Percentiles rank a stretch among this genome's conserved stretches.
These are phyloP conservation scores for Daboia siamensis DNA, from an alignment of 2,113 vertebrate species.

Conservation along the genomic window DNA sequence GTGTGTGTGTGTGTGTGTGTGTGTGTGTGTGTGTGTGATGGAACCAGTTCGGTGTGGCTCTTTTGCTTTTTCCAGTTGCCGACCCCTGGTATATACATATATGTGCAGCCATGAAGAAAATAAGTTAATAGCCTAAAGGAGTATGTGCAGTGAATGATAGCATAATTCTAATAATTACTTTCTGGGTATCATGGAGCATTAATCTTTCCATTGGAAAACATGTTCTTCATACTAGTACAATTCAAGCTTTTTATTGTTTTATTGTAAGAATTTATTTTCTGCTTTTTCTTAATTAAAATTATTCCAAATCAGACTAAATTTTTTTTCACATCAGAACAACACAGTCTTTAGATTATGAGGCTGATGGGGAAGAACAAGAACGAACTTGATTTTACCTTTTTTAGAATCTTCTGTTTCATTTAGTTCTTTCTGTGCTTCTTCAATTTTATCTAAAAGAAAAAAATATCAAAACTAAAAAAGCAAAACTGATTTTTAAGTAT, in stretches of 20 bases:
- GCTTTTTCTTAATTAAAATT: not conserved
- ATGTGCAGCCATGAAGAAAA: not conserved
- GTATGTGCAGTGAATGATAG: not conserved
- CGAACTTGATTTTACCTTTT: constrained; percentile 77
- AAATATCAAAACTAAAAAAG: not conserved
- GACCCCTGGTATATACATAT: too few relatives aligned
- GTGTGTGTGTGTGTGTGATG: too few relatives aligned
- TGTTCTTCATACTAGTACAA: not conserved
- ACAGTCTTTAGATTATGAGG: not conserved
- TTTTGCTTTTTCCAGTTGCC: too few relatives aligned
- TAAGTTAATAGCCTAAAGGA: not conserved
- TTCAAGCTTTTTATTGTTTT: not conserved
- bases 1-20: too few relatives aligned
- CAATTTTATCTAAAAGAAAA: constrained; percentile 91
- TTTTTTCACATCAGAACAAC: not conserved
- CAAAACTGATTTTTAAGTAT: not conserved
- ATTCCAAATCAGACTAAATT: not conserved
- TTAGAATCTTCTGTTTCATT: constrained; percentile 86
- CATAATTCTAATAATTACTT: not conserved
- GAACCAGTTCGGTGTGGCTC: too few relatives aligned
- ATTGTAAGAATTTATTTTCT: not conserved
- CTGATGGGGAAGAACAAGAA: not conserved
- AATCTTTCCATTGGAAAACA: not conserved
- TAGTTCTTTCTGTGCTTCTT: constrained; percentile 98
- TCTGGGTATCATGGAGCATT: not conserved